Percentiles rank a stretch among this genome's conserved stretches.
These are phyloP conservation scores for Dipodomys ordii DNA, from an alignment of 2,113 vertebrate species.

Conservation along the genomic window DNA sequence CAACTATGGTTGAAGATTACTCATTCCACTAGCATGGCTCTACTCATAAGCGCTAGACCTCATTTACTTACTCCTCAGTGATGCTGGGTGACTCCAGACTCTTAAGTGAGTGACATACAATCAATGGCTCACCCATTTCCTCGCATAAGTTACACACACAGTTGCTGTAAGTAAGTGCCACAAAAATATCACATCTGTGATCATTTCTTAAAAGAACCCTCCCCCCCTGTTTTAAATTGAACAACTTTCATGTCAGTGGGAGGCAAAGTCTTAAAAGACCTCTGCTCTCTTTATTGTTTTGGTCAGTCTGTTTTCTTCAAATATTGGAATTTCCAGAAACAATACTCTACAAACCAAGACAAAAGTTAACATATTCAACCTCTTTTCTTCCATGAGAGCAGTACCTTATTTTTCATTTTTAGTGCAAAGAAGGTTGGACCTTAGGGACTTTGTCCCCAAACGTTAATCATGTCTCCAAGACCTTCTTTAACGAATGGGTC, in stretches of 20 bases:
- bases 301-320: background rate
- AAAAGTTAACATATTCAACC: background rate
- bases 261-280: background rate
- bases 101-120: background rate
- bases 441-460: background rate
- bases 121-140: background rate
- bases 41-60: background rate
- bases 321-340: background rate
- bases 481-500: background rate
- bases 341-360: background rate
- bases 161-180: background rate
- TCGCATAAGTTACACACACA: background rate
- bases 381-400: background rate
- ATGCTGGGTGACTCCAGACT: background rate
- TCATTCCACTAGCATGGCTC: background rate
- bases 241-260: background rate
- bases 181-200: background rate
- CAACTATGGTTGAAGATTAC: background rate
- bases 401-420: background rate
- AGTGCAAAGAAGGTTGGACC: background rate
- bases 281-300: background rate
- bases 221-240: background rate
- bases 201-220: background rate
- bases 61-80: background rate
- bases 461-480: background rate